Evolutionary conservation across 2,888 invertebrate species (phyloP).

Genomic region (Pammene aurita): DNA sequence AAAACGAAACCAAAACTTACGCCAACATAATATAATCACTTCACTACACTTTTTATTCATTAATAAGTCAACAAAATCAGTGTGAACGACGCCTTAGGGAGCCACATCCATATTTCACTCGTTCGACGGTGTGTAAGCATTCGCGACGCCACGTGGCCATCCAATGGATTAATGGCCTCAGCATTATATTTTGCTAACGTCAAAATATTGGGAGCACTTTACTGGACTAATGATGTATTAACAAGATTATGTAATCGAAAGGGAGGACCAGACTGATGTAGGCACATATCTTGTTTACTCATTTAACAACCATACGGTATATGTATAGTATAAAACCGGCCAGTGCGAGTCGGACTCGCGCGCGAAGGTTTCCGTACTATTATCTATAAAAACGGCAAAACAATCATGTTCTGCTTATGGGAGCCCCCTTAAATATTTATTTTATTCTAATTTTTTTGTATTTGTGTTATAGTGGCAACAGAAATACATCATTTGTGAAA

Average conservation of each 20-base stretch:
- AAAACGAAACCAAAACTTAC: background rate
- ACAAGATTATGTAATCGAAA: constrained; percentile 22
- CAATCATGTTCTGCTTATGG: too few species aligned
- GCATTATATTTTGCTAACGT: constrained; percentile 67
- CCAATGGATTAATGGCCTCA: constrained; percentile 65
- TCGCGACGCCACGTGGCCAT: constrained; percentile 60
- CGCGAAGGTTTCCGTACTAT: too few species aligned
- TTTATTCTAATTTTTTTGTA: too few species aligned
- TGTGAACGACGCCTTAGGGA: constrained; percentile 32
- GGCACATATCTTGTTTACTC: too few species aligned
- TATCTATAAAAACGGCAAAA: too few species aligned
- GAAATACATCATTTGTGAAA: too few species aligned
- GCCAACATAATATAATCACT: background rate
- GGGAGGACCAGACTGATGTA: background rate
- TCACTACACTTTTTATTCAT: constrained; percentile 14
- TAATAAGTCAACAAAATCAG: constrained; percentile 16
- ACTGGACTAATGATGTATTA: constrained; percentile 38
- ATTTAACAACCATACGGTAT: too few species aligned
- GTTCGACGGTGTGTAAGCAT: constrained; percentile 48
- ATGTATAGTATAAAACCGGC: too few species aligned
- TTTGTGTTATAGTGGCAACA: too few species aligned
- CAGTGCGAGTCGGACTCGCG: too few species aligned
- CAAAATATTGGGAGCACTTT: constrained; percentile 57
- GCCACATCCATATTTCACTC: constrained; percentile 45
- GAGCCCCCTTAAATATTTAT: too few species aligned